Evolutionary conservation across 2,888 invertebrate species (phyloP).

Genomic region (Epistrophella euchroma): DNA sequence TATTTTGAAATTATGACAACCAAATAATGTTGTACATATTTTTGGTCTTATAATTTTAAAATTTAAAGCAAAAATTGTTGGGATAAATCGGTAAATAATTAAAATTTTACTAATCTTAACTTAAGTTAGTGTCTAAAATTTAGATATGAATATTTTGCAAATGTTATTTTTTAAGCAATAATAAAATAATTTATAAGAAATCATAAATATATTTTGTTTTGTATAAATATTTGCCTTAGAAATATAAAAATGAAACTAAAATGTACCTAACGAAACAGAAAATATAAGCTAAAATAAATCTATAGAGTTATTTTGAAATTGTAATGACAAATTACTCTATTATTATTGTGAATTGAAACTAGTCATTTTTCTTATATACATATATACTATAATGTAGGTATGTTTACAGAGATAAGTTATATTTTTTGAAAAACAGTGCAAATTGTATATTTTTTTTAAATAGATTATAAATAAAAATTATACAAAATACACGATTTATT

Average conservation of each 20-base stretch:
- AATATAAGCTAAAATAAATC: conserved; percentile 41
- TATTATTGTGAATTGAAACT: conserved; percentile 60
- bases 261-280: conserved; percentile 62
- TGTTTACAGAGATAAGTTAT: conserved; percentile 31
- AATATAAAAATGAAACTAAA: conserved; percentile 45
- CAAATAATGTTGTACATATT: neutral
- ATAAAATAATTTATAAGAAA: conserved; percentile 21
- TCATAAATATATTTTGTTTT: conserved; percentile 40
- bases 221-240: conserved; percentile 61
- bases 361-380: conserved; percentile 62
- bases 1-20: conserved; percentile 5
- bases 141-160: conserved; percentile 22
- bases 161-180: conserved; percentile 18
- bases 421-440: conserved; percentile 53
- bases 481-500: neutral
- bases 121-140: conserved; percentile 36
- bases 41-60: conserved; percentile 20
- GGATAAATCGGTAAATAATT: conserved; percentile 51
- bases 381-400: neutral
- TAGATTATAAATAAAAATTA: conserved; percentile 37
- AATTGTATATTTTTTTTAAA: conserved; percentile 63
- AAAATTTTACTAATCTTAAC: neutral
- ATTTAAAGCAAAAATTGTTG: neutral
- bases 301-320: conserved; percentile 23
- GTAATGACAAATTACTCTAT: conserved; percentile 7